Conservation (phyloP, 2,797 vertebrate genomes). For the Chaetodon trifasciatus region DNA sequence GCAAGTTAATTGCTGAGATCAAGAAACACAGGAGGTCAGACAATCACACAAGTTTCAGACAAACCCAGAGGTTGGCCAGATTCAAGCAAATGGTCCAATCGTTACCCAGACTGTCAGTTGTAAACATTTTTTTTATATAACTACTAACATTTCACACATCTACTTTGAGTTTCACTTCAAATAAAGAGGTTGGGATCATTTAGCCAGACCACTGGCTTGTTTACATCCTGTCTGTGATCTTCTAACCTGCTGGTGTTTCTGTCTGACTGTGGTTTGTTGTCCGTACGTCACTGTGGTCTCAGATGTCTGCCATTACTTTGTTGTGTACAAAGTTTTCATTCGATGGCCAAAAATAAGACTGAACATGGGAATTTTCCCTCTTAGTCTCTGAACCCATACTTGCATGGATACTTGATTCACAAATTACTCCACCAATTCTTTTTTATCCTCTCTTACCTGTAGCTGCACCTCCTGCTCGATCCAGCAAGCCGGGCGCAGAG, state of each 20-base stretch:
- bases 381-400: background rate
- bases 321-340: no score
- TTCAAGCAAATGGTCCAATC: background rate
- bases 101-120: background rate
- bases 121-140: background rate
- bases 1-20: background rate
- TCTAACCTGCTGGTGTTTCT: background rate
- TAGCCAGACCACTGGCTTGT: background rate
- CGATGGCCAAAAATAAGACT: no score
- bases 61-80: background rate
- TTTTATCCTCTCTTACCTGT: background rate
- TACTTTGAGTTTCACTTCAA: background rate
- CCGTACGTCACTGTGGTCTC: no score
- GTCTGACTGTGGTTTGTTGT: background rate
- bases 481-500: slow-evolving; percentile 78
- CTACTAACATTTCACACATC: background rate
- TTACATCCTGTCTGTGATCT: background rate
- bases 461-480: slow-evolving; percentile 72
- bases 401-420: background rate
- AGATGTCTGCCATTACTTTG: no score
- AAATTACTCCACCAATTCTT: background rate
- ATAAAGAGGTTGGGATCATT: background rate
- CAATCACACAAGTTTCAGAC: background rate
- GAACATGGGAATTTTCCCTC: no score
- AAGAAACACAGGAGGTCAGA: background rate